phyloP scores from a whole-genome alignment of 2,888 invertebrate species.

The Conchocele bisecta region DNA sequence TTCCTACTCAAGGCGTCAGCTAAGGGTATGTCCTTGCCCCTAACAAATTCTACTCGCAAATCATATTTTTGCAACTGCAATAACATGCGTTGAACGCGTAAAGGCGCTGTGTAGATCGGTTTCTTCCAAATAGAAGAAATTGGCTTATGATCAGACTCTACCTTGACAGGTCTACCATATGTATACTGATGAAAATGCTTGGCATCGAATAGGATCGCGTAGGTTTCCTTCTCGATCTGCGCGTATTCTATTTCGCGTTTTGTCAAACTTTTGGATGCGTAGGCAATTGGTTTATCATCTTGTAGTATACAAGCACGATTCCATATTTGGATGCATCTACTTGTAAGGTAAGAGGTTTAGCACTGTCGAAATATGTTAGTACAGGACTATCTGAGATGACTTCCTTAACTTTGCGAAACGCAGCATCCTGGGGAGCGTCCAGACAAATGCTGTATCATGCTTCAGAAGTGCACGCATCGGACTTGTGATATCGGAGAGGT shows the following conservation, averaged over 20 bases:
- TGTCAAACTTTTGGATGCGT: slow-evolving; percentile 33
- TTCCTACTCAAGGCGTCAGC: slow-evolving; percentile 43
- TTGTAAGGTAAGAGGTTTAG: not conserved
- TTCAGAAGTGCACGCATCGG: slow-evolving; percentile 9
- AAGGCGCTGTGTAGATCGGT: slow-evolving; percentile 44
- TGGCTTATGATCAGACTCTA: slow-evolving; percentile 52
- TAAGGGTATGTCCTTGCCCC: slow-evolving; percentile 35
- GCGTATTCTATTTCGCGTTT: slow-evolving; percentile 27
- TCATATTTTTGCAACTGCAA: slow-evolving; percentile 45
- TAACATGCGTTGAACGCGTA: slow-evolving; percentile 45
- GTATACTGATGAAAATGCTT: slow-evolving; percentile 45
- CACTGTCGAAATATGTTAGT: slow-evolving; percentile 16
- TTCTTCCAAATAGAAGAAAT: slow-evolving; percentile 46
- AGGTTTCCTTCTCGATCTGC: slow-evolving; percentile 48
- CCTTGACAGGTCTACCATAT: slow-evolving; percentile 24
- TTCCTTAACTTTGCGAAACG: slow-evolving; percentile 18
- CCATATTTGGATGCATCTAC: not conserved
- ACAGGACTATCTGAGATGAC: slow-evolving; percentile 1
- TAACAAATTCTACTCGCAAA: slow-evolving; percentile 32
- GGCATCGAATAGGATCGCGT: slow-evolving; percentile 6
- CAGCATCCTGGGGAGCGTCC: slow-evolving; percentile 12
- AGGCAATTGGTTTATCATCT: slow-evolving; percentile 19
- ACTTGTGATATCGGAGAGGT: slow-evolving; percentile 30
- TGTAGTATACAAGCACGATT: slow-evolving; percentile 15
- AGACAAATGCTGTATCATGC: slow-evolving; percentile 14